Conservation (phyloP, 2,888 invertebrate species). For the Beris chalybata region DNA sequence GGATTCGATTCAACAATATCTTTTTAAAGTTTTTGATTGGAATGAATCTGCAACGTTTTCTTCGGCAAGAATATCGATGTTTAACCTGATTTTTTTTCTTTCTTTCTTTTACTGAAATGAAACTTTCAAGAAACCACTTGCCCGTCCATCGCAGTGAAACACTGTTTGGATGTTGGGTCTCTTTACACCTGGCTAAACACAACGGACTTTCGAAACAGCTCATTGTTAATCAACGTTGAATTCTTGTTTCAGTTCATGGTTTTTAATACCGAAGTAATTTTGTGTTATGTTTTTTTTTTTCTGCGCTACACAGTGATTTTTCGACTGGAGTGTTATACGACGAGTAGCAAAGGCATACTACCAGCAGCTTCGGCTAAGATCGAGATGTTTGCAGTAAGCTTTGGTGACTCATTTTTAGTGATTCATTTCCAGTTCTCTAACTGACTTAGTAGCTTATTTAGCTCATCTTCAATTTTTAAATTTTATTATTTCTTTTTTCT, state of each 20-base stretch:
- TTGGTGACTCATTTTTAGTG: conserved; percentile 21
- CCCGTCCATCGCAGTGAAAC: conserved; percentile 20
- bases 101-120: conserved; percentile 14
- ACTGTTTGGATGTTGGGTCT: conserved; percentile 17
- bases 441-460: too few relatives aligned
- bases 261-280: background rate
- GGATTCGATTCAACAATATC: background rate
- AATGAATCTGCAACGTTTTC: background rate
- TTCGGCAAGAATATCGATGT: background rate
- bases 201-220: conserved; percentile 31
- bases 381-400: too few relatives aligned
- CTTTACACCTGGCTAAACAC: conserved; percentile 28
- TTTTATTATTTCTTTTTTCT: too few relatives aligned
- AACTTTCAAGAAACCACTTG: conserved; percentile 29
- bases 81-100: conserved; percentile 25
- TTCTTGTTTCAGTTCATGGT: conserved; percentile 32
- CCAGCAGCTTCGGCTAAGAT: too few relatives aligned
- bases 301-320: too few relatives aligned
- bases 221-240: conserved; percentile 22
- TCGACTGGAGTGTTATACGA: too few relatives aligned
- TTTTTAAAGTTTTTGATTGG: background rate
- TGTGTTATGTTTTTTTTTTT: too few relatives aligned
- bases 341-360: too few relatives aligned
- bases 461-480: too few relatives aligned
- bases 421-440: conserved; percentile 9